These are phyloP conservation scores for Epinephelus lanceolatus DNA, from an alignment of 2,113 vertebrate genomes.

Conservation along the genomic window DNA sequence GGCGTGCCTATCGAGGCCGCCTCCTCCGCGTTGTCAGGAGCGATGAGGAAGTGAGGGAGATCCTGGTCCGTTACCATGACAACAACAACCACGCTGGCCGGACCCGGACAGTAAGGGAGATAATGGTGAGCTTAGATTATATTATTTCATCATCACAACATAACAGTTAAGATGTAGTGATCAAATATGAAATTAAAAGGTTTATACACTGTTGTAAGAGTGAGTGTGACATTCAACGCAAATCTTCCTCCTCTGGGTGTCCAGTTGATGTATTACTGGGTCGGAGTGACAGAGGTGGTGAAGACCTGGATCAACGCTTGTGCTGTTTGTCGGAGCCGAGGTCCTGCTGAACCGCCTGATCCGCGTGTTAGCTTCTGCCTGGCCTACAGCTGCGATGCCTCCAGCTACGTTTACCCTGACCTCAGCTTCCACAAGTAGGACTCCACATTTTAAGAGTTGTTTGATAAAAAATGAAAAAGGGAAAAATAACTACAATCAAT, in stretches of 20 bases:
- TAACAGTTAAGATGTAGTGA: neutral
- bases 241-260: neutral
- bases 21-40: conserved; percentile 72
- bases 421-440: conserved; percentile 68
- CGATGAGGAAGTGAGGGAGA: conserved; percentile 64
- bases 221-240: neutral
- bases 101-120: conserved; percentile 34
- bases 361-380: conserved; percentile 55
- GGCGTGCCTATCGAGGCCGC: conserved; percentile 63
- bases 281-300: conserved; percentile 56
- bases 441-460: too few species aligned
- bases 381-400: conserved; percentile 69
- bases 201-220: too few species aligned
- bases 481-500: too few species aligned
- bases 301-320: conserved; percentile 66
- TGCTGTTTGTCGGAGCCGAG: conserved; percentile 25
- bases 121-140: conserved; percentile 58
- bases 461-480: too few species aligned
- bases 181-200: neutral
- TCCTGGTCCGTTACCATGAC: conserved; percentile 75
- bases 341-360: fast-evolving
- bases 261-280: conserved; percentile 74
- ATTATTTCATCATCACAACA: neutral
- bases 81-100: conserved; percentile 67
- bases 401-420: conserved; percentile 55